Evolutionary conservation across 2,888 invertebrate species (phyloP).

Genomic region (Cataglyphis cursor): DNA sequence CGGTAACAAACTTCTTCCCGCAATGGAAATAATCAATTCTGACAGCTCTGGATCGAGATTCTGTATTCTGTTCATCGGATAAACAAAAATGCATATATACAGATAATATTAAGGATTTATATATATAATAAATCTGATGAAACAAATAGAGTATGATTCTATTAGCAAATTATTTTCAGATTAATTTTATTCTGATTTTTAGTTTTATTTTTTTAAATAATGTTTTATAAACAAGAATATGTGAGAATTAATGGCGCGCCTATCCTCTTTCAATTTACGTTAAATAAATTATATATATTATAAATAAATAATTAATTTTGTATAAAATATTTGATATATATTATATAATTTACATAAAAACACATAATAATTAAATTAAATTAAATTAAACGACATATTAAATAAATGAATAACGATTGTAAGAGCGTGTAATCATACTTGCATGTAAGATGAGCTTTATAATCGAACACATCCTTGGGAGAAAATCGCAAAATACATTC

Average conservation of each 20-base stretch:
- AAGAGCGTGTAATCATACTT: conserved; percentile 77
- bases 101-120: not conserved
- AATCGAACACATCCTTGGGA: conserved; percentile 88
- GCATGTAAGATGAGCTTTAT: conserved; percentile 88
- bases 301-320: conserved; percentile 10
- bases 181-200: conserved; percentile 4
- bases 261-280: not conserved
- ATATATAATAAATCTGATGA: not conserved
- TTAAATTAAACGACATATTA: not conserved
- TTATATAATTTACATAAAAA: not conserved
- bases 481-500: conserved; percentile 88
- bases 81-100: conserved; percentile 12
- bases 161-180: not conserved
- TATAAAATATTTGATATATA: not conserved
- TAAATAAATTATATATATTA: conserved; percentile 1
- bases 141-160: not conserved
- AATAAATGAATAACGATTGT: not conserved
- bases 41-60: conserved; percentile 87
- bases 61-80: conserved; percentile 84
- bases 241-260: too few relatives aligned
- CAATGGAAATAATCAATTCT: conserved; percentile 85
- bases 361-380: not conserved
- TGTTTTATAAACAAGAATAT: not conserved
- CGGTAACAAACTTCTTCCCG: conserved; percentile 90
- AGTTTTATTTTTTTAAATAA: not conserved